phyloP scores from a whole-genome alignment of 1,140 invertebrate species.

The Procambarus virginalis region DNA sequence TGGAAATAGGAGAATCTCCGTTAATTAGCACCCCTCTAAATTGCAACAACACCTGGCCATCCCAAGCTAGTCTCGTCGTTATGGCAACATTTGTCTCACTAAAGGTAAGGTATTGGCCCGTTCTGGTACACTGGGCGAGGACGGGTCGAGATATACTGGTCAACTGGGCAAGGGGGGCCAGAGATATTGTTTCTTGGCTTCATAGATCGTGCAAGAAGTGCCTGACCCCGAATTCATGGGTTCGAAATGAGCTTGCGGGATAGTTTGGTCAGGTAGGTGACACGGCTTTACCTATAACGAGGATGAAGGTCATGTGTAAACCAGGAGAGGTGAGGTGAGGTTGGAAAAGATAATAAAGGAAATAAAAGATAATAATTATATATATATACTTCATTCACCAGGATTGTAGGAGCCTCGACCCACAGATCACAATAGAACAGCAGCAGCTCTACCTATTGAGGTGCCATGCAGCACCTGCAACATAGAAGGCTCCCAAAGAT shows the following conservation, averaged over 20 bases:
- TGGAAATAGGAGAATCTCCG: background rate
- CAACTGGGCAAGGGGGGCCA: background rate
- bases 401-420: too few species aligned
- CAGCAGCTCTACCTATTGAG: too few species aligned
- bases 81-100: conserved; percentile 15
- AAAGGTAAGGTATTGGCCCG: conserved; percentile 9
- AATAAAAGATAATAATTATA: too few species aligned
- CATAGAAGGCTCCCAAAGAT: too few species aligned
- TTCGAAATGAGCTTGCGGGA: background rate
- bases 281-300: too few species aligned
- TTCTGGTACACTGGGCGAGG: background rate
- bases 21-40: background rate
- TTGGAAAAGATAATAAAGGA: too few species aligned
- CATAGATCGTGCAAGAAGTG: background rate
- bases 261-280: background rate
- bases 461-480: too few species aligned
- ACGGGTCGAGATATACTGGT: background rate
- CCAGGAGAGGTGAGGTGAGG: too few species aligned
- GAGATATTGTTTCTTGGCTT: background rate
- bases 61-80: background rate
- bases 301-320: too few species aligned
- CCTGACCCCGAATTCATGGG: background rate
- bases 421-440: too few species aligned
- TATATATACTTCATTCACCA: too few species aligned
- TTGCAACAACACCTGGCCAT: background rate